Percentiles rank a stretch among this genome's conserved stretches.
These are phyloP conservation scores for Pseudonaja textilis DNA, from an alignment of 2,113 vertebrate genomes.

Conservation along the genomic window DNA sequence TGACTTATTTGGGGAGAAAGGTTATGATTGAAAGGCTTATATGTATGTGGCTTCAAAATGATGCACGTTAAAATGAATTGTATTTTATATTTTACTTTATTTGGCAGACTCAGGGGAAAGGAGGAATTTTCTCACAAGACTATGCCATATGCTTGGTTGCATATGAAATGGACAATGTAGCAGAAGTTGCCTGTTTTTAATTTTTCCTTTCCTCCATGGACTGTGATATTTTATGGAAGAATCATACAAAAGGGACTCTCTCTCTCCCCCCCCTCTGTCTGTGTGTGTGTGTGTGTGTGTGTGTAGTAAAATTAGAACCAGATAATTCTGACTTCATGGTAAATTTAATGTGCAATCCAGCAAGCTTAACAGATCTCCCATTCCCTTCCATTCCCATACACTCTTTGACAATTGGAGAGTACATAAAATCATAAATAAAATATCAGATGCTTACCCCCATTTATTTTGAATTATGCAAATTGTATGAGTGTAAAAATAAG, in stretches of 20 bases:
- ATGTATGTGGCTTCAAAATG: slow-evolving; percentile 62
- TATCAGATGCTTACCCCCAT: slow-evolving; percentile 49
- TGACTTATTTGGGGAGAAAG: slow-evolving; percentile 62
- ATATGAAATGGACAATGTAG: slow-evolving; percentile 68
- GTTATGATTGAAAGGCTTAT: slow-evolving; percentile 58
- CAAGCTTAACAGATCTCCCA: slow-evolving; percentile 53
- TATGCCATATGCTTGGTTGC: slow-evolving; percentile 46
- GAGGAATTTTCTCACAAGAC: slow-evolving; percentile 54
- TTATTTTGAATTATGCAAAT: slow-evolving; percentile 55
- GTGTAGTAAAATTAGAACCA: slow-evolving; percentile 66
- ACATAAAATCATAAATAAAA: slow-evolving; percentile 61
- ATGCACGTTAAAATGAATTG: slow-evolving; percentile 59
- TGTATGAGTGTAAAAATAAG: slow-evolving; percentile 42
- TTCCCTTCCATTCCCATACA: slow-evolving; percentile 56
- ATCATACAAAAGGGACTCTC: slow-evolving; percentile 40
- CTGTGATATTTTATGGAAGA: slow-evolving; percentile 69
- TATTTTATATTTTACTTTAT: slow-evolving; percentile 1
- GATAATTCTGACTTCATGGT: slow-evolving; percentile 65
- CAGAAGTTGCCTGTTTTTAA: slow-evolving; percentile 70
- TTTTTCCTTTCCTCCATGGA: slow-evolving; percentile 66
- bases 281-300: too few species aligned
- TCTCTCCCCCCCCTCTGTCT: too few species aligned
- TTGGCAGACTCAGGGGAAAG: slow-evolving; percentile 49
- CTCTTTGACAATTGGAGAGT: slow-evolving; percentile 55
- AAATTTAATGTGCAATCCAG: slow-evolving; percentile 68